phyloP scores from a whole-genome alignment of 2,797 vertebrate species.

The Enteromius radiatus region DNA sequence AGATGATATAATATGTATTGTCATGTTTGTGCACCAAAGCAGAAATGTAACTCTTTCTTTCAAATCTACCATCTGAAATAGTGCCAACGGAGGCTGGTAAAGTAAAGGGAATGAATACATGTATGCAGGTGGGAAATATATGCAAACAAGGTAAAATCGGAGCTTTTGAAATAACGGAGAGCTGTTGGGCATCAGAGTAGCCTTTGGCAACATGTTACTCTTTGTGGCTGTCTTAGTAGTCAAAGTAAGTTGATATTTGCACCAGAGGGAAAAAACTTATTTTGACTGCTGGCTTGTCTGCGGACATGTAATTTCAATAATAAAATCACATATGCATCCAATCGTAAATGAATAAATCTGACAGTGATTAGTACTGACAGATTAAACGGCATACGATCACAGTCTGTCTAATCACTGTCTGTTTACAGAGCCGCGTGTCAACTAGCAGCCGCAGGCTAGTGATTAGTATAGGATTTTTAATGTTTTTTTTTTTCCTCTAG shows the following conservation, averaged over 20 bases:
- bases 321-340: conserved; percentile 19
- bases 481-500: neutral
- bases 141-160: neutral
- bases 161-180: conserved; percentile 13
- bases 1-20: neutral
- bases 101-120: neutral
- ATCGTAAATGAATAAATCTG: neutral
- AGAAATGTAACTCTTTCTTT: neutral
- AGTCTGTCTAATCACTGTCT: conserved; percentile 32
- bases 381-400: conserved; percentile 38
- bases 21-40: neutral
- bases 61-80: neutral
- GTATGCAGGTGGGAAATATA: neutral
- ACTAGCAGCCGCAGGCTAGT: conserved; percentile 35
- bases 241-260: conserved; percentile 2
- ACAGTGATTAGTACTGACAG: conserved; percentile 34
- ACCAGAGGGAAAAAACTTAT: neutral
- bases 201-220: conserved; percentile 1
- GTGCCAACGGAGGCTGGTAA: neutral
- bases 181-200: neutral
- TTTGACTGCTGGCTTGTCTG: conserved; percentile 10
- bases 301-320: conserved; percentile 4
- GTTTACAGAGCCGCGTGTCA: conserved; percentile 14
- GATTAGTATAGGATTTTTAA: neutral
- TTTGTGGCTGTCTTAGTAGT: neutral